Evolutionary conservation across 2,888 invertebrate species (phyloP).

Genomic region (Octodonta nipae): DNA sequence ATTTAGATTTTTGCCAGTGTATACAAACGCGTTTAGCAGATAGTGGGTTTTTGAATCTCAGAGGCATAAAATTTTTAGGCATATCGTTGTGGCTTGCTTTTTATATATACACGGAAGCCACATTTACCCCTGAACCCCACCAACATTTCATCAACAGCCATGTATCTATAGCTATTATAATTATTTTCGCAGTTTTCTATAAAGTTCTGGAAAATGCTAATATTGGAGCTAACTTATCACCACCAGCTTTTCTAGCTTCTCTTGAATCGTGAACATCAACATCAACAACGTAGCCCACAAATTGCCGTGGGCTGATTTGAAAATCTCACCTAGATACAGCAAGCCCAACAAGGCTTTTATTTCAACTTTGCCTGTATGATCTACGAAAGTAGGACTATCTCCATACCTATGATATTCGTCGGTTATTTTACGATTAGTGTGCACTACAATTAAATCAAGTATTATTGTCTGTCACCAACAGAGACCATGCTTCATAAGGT

Average conservation of each 20-base stretch:
- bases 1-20: neutral
- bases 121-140: too few relatives aligned
- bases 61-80: neutral
- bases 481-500: conserved; percentile 1
- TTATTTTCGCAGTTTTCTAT: neutral
- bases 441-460: neutral
- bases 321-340: neutral
- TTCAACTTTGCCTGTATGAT: conserved; percentile 3
- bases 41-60: conserved; percentile 1
- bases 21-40: neutral
- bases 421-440: neutral
- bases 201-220: neutral
- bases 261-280: neutral
- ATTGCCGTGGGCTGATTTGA: neutral
- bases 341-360: conserved; percentile 1
- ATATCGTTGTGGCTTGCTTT: neutral
- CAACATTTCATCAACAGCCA: too few relatives aligned
- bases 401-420: neutral
- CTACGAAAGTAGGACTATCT: conserved; percentile 2
- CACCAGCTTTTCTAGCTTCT: neutral
- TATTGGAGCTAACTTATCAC: too few relatives aligned
- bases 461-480: conserved; percentile 2
- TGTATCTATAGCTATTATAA: neutral
- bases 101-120: too few relatives aligned
- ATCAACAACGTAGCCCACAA: neutral